Evolutionary conservation across 2,113 vertebrate species (phyloP), one percentile per base, ranked within the genome.

Genomic region (Patagioenas fasciata): DNA sequence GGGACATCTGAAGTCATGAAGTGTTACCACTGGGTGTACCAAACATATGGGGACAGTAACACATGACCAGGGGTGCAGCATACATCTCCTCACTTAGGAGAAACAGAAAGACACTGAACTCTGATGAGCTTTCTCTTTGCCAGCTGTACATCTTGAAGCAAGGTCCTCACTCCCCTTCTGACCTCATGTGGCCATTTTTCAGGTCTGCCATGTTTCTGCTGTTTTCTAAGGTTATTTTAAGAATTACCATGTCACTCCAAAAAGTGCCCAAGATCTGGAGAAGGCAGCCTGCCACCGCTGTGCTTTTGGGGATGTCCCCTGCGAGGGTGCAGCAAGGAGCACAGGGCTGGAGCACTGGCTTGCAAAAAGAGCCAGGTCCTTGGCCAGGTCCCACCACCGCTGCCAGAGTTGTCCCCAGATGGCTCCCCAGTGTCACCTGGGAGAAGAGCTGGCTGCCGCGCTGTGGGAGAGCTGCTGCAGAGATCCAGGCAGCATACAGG

Each of bases 41-140:
- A 93, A 87, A 65, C 24, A 44, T 15, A 3, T 51, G 48, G 14
- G n/a, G 56, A 66, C 16, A 50, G 50, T n/a, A 57, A 25, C 12
- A 65, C 0, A 0, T 19, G 42, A 60, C 23, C 4, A 20, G 25
- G 18, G 12, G 3, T 80, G 32, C 1, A 0, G 50, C 13, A 61
- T 6, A 29, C 28, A 58, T n/a, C 50, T 85, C 20, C 29, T 64
- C 24, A 42, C 47, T 57, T 44, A 23, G 9, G n/a, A 25, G 23
- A 88, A 82, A 75, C 15, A 44, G 64, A 51, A 80, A 34, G 32
- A 56, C 14, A 24, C 4, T 21, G 20, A 89, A 60, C 26, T 6
- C 25, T 2, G 1, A 24, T 15, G 10, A 53, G 24, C 20, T 40
- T 34, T 66, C n/a, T 60, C 36, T 34, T 69, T 64, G 29, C 12